phyloP scores from a whole-genome alignment of 2,113 vertebrate species.

The Corydoras sp. region DNA sequence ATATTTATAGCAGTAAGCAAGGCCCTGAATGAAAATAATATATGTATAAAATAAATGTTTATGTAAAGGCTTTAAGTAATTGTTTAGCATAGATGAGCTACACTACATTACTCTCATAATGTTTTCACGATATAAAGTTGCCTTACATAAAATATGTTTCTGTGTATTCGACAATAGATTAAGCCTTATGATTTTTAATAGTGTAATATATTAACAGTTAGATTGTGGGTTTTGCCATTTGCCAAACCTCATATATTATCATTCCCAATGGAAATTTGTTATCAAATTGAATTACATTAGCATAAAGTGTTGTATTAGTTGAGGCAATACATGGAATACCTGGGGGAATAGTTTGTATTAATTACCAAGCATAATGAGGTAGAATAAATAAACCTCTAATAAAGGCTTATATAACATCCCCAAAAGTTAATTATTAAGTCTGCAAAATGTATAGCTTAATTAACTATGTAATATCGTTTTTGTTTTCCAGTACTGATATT shows the following conservation, averaged over 20 bases:
- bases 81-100: no score
- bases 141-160: no score
- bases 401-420: not conserved
- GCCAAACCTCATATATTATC: conserved; percentile 1
- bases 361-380: conserved; percentile 19
- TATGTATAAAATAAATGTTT: no score
- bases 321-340: conserved; percentile 16
- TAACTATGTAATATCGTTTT: not conserved
- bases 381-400: conserved; percentile 7
- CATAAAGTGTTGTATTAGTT: conserved; percentile 17
- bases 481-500: not conserved
- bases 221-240: not conserved
- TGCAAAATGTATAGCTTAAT: not conserved
- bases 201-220: not conserved
- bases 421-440: not conserved
- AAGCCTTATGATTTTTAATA: no score
- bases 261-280: conserved; percentile 21
- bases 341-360: conserved; percentile 5
- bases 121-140: no score
- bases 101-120: no score
- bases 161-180: no score
- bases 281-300: not conserved
- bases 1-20: no score
- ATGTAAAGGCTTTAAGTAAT: no score
- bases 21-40: no score